Conservation (phyloP, 2,888 invertebrate species). For the Lasioglossum lativentre region DNA sequence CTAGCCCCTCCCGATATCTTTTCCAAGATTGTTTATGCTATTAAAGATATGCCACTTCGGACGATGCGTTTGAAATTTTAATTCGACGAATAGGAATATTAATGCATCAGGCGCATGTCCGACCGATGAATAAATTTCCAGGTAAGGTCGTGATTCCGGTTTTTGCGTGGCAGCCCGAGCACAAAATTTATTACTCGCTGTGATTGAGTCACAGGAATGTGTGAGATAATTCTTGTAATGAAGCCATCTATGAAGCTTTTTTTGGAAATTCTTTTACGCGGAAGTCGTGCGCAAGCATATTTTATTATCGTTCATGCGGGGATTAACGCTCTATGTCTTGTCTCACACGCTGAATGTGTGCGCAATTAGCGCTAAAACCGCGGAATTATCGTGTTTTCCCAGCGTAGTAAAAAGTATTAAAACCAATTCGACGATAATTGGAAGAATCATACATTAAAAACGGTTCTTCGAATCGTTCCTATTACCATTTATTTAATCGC, state of each 20-base stretch:
- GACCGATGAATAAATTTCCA: conserved; percentile 5
- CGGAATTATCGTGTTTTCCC: neutral
- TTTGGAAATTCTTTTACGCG: neutral
- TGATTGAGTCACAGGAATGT: conserved; percentile 8
- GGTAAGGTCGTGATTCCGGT: neutral
- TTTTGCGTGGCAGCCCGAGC: conserved; percentile 25
- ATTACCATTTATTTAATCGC: neutral
- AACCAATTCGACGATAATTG: neutral
- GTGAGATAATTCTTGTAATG: conserved; percentile 34
- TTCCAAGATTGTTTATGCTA: neutral
- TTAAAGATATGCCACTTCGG: neutral
- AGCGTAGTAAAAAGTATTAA: neutral
- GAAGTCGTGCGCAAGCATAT: conserved; percentile 9
- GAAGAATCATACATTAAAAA: neutral
- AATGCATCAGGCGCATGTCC: neutral
- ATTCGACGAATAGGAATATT: neutral
- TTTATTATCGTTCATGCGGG: conserved; percentile 14
- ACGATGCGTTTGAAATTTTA: neutral
- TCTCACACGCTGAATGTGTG: neutral
- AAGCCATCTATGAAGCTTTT: conserved; percentile 22
- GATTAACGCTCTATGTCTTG: neutral
- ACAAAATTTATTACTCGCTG: conserved; percentile 14
- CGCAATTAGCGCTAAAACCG: conserved; percentile 12
- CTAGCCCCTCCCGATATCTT: neutral
- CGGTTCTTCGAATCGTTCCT: neutral